phyloP scores from a whole-genome alignment of 2,113 vertebrate genomes.

The Heptranchias perlo region DNA sequence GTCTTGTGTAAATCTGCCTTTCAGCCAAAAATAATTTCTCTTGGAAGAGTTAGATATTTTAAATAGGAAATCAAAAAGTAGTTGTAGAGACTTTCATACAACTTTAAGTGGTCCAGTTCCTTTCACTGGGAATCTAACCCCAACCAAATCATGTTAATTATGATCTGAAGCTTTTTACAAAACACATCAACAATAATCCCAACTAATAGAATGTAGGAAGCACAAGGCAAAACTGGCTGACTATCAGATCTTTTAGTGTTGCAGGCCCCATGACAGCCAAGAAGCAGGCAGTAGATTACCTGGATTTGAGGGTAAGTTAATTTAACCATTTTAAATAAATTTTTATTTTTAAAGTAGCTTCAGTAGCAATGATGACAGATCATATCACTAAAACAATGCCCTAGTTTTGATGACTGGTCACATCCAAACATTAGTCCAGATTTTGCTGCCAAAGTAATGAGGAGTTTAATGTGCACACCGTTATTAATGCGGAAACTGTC shows the following conservation, averaged over 20 bases:
- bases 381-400: neutral
- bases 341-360: neutral
- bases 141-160: neutral
- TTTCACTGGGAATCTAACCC: neutral
- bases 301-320: neutral
- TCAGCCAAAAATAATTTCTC: neutral
- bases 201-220: neutral
- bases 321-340: neutral
- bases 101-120: neutral
- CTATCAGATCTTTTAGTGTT: neutral
- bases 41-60: constrained; percentile 20
- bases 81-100: neutral
- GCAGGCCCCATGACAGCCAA: neutral
- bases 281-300: neutral
- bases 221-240: neutral
- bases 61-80: neutral
- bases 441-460: neutral
- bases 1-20: neutral
- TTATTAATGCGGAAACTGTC: neutral
- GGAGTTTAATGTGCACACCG: neutral
- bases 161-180: neutral
- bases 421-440: neutral
- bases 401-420: neutral
- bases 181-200: neutral
- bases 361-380: neutral